phyloP scores from a whole-genome alignment of 1,140 invertebrate genomes.

The Limonius californicus region DNA sequence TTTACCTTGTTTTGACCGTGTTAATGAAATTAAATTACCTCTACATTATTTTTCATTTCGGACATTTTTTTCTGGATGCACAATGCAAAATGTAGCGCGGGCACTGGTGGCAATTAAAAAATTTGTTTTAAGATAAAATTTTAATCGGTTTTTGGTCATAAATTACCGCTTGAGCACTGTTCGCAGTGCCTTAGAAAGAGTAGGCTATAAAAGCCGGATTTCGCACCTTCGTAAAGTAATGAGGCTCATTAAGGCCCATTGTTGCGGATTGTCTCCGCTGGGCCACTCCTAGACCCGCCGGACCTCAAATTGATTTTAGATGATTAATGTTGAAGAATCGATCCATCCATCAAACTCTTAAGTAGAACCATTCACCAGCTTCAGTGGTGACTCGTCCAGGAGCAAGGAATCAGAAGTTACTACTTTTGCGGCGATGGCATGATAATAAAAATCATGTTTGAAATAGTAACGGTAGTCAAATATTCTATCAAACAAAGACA shows the following conservation, averaged over 20 bases:
- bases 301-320: conserved; percentile 36
- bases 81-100: too few relatives aligned
- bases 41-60: background rate
- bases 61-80: too few relatives aligned
- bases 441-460: too few relatives aligned
- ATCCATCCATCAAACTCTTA: conserved; percentile 40
- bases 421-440: too few relatives aligned
- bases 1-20: background rate
- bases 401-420: too few relatives aligned
- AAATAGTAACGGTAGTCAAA: too few relatives aligned
- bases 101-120: too few relatives aligned
- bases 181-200: too few relatives aligned
- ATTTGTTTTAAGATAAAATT: too few relatives aligned
- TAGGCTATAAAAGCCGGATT: conserved; percentile 24
- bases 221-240: conserved; percentile 26
- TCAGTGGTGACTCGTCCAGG: background rate
- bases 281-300: conserved; percentile 21
- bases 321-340: conserved; percentile 40
- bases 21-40: background rate
- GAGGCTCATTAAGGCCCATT: conserved; percentile 31
- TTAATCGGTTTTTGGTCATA: too few relatives aligned
- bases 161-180: too few relatives aligned
- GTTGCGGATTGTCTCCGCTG: conserved; percentile 28
- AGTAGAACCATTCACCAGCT: conserved; percentile 35
- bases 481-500: too few relatives aligned